Evolutionary conservation across 2,797 vertebrate species (phyloP).

Genomic region (Crax fasciolata): DNA sequence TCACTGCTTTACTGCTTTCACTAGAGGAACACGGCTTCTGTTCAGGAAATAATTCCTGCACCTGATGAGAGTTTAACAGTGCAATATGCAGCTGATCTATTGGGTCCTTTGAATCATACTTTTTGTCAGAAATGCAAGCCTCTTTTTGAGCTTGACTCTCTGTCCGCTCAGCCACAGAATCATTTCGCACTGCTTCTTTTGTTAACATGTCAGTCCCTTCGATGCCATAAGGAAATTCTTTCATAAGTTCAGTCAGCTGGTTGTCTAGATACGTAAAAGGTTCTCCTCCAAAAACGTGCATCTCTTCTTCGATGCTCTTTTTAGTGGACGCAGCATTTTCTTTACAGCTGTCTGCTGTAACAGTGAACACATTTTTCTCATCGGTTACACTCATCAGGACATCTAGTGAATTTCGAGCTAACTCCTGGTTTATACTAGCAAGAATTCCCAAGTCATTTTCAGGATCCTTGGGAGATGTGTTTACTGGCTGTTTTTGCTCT

Average conservation of each 20-base stretch:
- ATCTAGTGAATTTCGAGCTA: slow-evolving; percentile 10
- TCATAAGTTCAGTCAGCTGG: slow-evolving; percentile 82
- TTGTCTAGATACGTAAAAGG: slow-evolving; percentile 45
- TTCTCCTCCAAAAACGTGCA: background rate
- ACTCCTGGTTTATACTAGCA: background rate
- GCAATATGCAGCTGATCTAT: slow-evolving; percentile 67
- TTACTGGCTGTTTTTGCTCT: background rate
- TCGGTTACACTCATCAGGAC: background rate
- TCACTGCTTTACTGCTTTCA: background rate
- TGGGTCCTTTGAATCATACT: background rate
- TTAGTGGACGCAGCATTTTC: background rate
- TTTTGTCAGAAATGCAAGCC: background rate
- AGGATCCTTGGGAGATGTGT: background rate
- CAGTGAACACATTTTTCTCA: background rate
- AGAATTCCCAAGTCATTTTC: background rate
- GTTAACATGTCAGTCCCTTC: slow-evolving; percentile 46
- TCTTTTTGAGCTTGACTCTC: slow-evolving; percentile 15
- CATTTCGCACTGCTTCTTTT: slow-evolving; percentile 2
- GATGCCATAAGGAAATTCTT: slow-evolving; percentile 84
- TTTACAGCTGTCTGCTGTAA: background rate
- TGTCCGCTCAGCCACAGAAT: background rate
- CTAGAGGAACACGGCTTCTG: background rate
- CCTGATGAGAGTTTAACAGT: slow-evolving; percentile 59
- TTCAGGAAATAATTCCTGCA: slow-evolving; percentile 75
- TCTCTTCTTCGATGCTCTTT: background rate